Evolutionary conservation across 2,113 vertebrate species (phyloP).

Genomic region (Equus przewalskii): DNA sequence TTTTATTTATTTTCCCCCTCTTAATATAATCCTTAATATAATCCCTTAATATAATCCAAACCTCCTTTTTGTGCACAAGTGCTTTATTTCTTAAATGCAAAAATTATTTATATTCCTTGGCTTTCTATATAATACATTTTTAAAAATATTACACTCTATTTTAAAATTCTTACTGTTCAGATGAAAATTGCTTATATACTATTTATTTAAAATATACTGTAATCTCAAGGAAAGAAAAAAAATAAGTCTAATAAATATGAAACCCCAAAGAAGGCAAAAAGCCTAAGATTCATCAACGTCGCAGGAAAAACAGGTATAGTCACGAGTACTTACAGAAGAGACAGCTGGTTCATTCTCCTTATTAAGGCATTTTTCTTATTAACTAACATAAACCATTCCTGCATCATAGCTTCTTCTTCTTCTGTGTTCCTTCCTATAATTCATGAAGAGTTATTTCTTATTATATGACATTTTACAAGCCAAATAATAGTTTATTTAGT

Average conservation of each 20-base stretch:
- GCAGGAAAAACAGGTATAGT: conserved; percentile 28
- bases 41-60: conserved; percentile 4
- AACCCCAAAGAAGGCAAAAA: conserved; percentile 35
- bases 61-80: conserved; percentile 8
- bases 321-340: conserved; percentile 94
- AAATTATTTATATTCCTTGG: background rate
- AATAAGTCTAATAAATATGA: conserved; percentile 59
- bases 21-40: background rate
- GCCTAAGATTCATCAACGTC: background rate
- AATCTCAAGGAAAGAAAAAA: conserved; percentile 28
- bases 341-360: conserved; percentile 98
- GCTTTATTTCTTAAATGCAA: conserved; percentile 49
- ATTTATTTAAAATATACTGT: conserved; percentile 35
- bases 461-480: background rate
- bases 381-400: conserved; percentile 99
- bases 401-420: conserved; percentile 99
- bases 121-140: background rate
- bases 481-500: conserved; percentile 1
- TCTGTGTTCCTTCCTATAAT: conserved; percentile 97
- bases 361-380: conserved; percentile 99
- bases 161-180: conserved; percentile 45
- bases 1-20: conserved; percentile 38
- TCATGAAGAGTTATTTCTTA: conserved; percentile 57
- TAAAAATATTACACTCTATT: conserved; percentile 42
- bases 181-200: conserved; percentile 34